Evolutionary conservation across 2,797 vertebrate genomes (phyloP).

Genomic region (Carduelis carduelis): DNA sequence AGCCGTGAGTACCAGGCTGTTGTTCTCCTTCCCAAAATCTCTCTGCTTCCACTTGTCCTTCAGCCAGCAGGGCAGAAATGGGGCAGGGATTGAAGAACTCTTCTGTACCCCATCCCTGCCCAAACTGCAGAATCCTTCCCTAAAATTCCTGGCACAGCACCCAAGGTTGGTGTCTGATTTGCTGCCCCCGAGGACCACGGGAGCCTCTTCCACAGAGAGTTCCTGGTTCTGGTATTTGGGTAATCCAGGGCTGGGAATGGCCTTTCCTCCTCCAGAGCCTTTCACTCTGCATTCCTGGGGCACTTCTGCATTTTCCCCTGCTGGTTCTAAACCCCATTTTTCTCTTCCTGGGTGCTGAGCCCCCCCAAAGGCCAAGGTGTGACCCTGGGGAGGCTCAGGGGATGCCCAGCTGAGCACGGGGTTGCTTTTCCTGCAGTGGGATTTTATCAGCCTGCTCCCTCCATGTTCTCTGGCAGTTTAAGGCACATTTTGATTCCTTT

Average conservation of each 20-base stretch:
- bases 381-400: neutral
- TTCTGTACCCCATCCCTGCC: neutral
- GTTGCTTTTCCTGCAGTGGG: neutral
- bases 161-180: rapidly evolving
- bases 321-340: neutral
- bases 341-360: neutral
- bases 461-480: neutral
- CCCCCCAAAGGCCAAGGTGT: neutral
- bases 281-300: neutral
- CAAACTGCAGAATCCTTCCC: neutral
- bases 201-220: neutral
- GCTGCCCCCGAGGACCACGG: rapidly evolving
- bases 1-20: constrained; percentile 87
- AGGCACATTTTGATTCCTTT: neutral
- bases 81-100: neutral
- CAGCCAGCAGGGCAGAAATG: neutral
- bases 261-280: neutral
- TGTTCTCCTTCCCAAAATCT: neutral
- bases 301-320: neutral
- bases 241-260: neutral
- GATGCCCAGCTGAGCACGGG: neutral
- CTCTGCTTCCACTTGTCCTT: neutral
- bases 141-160: neutral
- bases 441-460: neutral
- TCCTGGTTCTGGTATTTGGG: neutral